Percentiles rank a stretch among this genome's conserved stretches.
phyloP scores from a whole-genome alignment of 2,797 vertebrate genomes.

The Spheniscus humboldti region DNA sequence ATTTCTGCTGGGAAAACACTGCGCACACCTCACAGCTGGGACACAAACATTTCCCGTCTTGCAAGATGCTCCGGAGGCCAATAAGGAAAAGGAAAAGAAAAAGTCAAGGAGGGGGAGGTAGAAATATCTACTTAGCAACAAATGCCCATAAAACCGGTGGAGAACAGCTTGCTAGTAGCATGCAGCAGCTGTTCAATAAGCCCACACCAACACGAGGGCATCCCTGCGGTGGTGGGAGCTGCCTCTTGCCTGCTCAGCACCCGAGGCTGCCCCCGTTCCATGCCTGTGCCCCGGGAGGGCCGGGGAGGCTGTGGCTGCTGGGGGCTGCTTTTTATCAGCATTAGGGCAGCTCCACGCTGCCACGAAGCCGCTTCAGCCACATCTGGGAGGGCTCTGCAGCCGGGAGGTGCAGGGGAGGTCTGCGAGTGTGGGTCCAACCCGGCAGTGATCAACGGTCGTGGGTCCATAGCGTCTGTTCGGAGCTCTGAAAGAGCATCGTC shows the following conservation, averaged over 20 bases:
- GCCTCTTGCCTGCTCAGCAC: background rate
- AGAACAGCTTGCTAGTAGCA: background rate
- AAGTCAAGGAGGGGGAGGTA: background rate
- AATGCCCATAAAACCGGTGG: background rate
- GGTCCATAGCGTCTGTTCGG: background rate
- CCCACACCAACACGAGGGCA: accelerated
- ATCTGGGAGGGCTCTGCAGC: background rate
- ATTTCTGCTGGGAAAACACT: background rate
- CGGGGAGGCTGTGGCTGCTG: background rate
- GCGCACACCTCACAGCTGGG: background rate
- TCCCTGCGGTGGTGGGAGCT: background rate
- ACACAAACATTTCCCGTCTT: background rate
- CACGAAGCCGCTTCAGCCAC: accelerated
- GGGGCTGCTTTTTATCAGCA: background rate
- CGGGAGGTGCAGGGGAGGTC: background rate
- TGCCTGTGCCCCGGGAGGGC: accelerated
- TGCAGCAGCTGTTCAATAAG: background rate
- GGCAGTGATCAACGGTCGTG: accelerated
- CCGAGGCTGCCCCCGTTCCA: background rate
- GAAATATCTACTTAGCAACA: background rate
- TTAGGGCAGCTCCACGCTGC: background rate
- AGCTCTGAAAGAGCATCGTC: background rate
- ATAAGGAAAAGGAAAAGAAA: background rate
- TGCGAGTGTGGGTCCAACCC: accelerated
- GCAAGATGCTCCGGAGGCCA: background rate